Evolutionary conservation across 2,113 vertebrate species (phyloP).

Genomic region (Melanostigma gelatinosum): DNA sequence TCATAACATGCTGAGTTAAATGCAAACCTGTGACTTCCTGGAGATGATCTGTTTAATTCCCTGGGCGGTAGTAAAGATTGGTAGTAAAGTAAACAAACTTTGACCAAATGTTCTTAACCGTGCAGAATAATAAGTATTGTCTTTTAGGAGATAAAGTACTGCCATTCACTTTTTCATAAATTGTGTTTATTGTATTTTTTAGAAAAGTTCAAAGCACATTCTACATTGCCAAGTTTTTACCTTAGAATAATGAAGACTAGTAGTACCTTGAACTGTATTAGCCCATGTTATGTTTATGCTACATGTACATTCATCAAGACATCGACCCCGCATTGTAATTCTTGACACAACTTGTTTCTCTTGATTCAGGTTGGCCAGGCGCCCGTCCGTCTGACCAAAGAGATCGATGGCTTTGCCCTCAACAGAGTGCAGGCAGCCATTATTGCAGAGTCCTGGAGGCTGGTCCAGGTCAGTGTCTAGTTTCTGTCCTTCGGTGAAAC

Average conservation of each 20-base stretch:
- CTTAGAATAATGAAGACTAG: neutral
- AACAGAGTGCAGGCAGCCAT: slow-evolving; percentile 96
- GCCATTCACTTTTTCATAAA: neutral
- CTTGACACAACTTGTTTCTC: slow-evolving; percentile 1
- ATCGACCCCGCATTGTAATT: neutral
- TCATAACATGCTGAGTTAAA: neutral
- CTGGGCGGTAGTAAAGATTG: neutral
- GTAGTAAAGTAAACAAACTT: neutral
- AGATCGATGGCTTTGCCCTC: slow-evolving; percentile 92
- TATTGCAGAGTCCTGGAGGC: slow-evolving; percentile 95
- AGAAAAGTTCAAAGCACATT: neutral
- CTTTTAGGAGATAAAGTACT: neutral
- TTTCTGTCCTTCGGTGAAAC: neutral
- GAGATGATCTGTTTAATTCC: neutral
- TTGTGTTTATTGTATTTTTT: neutral
- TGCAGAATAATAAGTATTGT: neutral
- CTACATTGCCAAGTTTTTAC: neutral
- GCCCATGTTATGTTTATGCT: neutral
- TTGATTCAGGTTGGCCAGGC: slow-evolving; percentile 84
- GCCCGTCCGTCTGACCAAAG: slow-evolving; percentile 88
- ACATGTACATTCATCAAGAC: neutral
- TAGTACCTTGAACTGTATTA: neutral
- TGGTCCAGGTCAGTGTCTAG: slow-evolving; percentile 86
- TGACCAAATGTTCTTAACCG: too few species aligned
- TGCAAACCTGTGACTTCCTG: neutral